Evolutionary conservation across 2,888 invertebrate genomes (phyloP), one percentile per base, ranked within the genome.

Genomic region (Vesta saturnalis): DNA sequence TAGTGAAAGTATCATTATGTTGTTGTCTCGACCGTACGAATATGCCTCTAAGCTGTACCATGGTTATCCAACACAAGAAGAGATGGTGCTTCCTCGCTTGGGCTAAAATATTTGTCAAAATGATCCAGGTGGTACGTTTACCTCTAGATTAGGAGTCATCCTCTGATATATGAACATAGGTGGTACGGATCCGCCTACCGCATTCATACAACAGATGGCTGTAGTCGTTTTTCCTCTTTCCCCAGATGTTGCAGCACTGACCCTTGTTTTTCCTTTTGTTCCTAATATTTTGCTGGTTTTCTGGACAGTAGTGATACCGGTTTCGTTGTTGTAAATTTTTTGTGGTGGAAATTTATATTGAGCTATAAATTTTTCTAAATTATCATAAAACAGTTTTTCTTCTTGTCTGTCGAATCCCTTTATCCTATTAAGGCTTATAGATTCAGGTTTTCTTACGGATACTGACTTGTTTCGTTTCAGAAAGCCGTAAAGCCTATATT

Each of bases 131-230:
- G 23, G 23, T 23, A 3, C 23, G 8, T 23, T 23, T 23, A 23
- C 23, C 23, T 23, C 23, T 23, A 23, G 23, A 23, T 3, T 43
- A 43, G 43, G 43, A 43, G 43, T 43, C 43, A 43, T 43, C 43
- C 43, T 85, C 82, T 43, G 43, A 14, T 12, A 55, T 8, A 55
- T 55, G 55, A 55, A 55, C 14, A 55, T 19, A 22, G 55, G 55
- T 14, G 55, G 55, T 2, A 55, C 21, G 22, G 8, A 55, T 21
- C 21, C 22, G 18, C 55, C 21, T 22, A 21, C 22, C 3, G 55
- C 55, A 55, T 22, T 55, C 21, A 55, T 55, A 22, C 21, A 18
- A 22, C 55, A 19, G 22, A 55, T 55, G 21, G 21, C 55, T 21
- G 55, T 55, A 22, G 21, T 21, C n/a, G 8, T 55, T 55, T 22